Evolutionary conservation across 2,797 vertebrate species (phyloP).

Genomic region (Sebastiscus albofasciatus): DNA sequence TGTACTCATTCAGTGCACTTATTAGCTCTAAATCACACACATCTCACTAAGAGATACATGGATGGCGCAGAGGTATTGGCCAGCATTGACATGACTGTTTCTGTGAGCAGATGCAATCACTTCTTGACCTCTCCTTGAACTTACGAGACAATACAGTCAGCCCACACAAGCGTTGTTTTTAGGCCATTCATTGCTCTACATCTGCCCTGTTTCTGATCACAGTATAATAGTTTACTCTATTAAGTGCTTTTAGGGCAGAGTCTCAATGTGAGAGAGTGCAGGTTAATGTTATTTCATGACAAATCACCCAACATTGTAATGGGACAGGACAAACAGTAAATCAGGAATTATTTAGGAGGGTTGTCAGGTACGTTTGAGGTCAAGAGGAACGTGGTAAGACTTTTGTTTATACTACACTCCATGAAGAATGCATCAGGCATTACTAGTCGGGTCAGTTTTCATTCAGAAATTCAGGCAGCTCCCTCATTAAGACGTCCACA

Average conservation of each 20-base stretch:
- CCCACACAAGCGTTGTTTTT: slow-evolving; percentile 20
- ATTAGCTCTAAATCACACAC: slow-evolving; percentile 31
- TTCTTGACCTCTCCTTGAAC: slow-evolving; percentile 66
- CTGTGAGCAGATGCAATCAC: slow-evolving; percentile 8
- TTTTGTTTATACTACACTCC: slow-evolving; percentile 13
- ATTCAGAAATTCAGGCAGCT: slow-evolving; percentile 41
- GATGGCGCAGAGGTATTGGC: not conserved
- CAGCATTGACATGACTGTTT: not conserved
- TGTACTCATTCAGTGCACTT: not conserved
- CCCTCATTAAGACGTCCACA: slow-evolving; percentile 10
- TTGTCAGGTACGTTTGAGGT: slow-evolving; percentile 31
- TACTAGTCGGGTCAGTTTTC: slow-evolving; percentile 16
- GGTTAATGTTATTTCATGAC: slow-evolving; percentile 54
- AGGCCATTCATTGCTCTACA: slow-evolving; percentile 8
- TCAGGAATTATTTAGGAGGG: slow-evolving; percentile 26
- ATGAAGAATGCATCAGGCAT: slow-evolving; percentile 10
- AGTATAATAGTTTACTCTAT: slow-evolving; percentile 28
- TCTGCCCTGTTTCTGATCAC: slow-evolving; percentile 44
- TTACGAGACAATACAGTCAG: slow-evolving; percentile 14
- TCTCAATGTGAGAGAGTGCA: slow-evolving; percentile 39
- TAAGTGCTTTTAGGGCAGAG: slow-evolving; percentile 45
- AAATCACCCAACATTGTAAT: slow-evolving; percentile 23
- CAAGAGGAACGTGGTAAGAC: slow-evolving; percentile 6
- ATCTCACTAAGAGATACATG: not conserved
- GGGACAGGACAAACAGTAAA: slow-evolving; percentile 30